Percentiles rank a stretch among this genome's conserved stretches.
These are phyloP conservation scores for Discoglossus pictus DNA, from an alignment of 2,797 vertebrate species.

Conservation along the genomic window DNA sequence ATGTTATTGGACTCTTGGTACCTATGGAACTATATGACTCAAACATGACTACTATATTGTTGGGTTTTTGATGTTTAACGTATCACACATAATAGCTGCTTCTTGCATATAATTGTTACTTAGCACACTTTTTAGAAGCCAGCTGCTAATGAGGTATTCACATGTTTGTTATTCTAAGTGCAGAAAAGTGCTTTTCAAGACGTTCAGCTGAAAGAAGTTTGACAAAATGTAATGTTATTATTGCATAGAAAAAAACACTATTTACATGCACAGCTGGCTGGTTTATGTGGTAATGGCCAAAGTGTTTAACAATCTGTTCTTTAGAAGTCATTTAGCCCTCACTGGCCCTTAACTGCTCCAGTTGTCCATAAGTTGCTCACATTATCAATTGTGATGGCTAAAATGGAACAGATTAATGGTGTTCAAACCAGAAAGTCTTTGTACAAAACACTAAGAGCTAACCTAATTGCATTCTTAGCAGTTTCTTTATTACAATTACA, in stretches of 20 bases:
- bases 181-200: too few relatives aligned
- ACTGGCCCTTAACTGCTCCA: constrained; percentile 16
- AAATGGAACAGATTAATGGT: constrained; percentile 34
- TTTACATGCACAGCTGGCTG: constrained; percentile 32
- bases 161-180: too few relatives aligned
- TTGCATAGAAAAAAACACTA: constrained; percentile 24
- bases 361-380: constrained; percentile 26
- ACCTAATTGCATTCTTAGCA: constrained; percentile 38
- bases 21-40: too few relatives aligned
- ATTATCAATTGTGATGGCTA: constrained; percentile 29
- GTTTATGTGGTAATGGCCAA: constrained; percentile 13
- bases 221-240: too few relatives aligned
- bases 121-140: too few relatives aligned
- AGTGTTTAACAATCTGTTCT: constrained; percentile 28
- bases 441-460: constrained; percentile 12
- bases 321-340: constrained; percentile 23
- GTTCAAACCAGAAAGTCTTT: constrained; percentile 21
- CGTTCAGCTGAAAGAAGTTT: too few relatives aligned
- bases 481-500: constrained; percentile 39
- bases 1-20: too few relatives aligned
- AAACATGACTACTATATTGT: too few relatives aligned
- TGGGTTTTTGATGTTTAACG: too few relatives aligned
- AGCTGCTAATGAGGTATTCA: too few relatives aligned
- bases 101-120: too few relatives aligned
- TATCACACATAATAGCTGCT: too few relatives aligned